Evolutionary conservation across 2,113 vertebrate species (phyloP).

Genomic region (Corydoras sp.): DNA sequence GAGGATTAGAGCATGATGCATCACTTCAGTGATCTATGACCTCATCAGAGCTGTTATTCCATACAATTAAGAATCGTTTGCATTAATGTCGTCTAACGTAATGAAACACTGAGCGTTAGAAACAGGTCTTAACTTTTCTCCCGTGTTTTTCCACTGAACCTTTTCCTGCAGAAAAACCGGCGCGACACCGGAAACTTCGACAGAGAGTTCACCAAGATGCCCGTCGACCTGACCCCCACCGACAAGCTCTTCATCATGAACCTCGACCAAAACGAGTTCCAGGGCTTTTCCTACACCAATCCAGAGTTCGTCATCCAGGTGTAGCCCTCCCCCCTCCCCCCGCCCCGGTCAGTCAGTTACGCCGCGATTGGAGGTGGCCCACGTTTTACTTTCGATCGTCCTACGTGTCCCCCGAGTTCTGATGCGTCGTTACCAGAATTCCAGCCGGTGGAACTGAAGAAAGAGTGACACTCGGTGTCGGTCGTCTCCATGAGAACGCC

Average conservation of each 20-base stretch:
- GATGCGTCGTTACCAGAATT: background rate
- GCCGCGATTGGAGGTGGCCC: background rate
- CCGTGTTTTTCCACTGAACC: background rate
- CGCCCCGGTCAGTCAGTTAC: background rate
- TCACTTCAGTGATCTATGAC: too few relatives aligned
- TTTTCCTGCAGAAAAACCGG: constrained; percentile 78
- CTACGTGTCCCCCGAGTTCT: constrained; percentile 9
- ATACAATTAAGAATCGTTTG: too few relatives aligned
- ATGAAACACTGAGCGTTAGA: too few relatives aligned
- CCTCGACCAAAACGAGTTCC: constrained; percentile 98
- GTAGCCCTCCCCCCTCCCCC: constrained; percentile 54
- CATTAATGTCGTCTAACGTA: too few relatives aligned
- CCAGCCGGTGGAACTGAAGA: background rate
- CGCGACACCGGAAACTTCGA: constrained; percentile 94
- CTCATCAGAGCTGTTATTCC: too few relatives aligned
- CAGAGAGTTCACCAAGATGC: constrained; percentile 98
- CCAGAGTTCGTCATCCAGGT: constrained; percentile 95
- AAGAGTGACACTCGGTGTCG: constrained; percentile 16
- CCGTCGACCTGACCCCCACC: constrained; percentile 91
- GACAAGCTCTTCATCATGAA: constrained; percentile 99
- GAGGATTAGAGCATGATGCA: too few relatives aligned
- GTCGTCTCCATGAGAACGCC: constrained; percentile 43
- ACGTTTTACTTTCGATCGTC: background rate
- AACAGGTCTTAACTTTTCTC: too few relatives aligned
- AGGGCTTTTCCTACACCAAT: constrained; percentile 97